Conservation (phyloP, 1,140 invertebrate genomes). For the Hypothenemus hampei region DNA sequence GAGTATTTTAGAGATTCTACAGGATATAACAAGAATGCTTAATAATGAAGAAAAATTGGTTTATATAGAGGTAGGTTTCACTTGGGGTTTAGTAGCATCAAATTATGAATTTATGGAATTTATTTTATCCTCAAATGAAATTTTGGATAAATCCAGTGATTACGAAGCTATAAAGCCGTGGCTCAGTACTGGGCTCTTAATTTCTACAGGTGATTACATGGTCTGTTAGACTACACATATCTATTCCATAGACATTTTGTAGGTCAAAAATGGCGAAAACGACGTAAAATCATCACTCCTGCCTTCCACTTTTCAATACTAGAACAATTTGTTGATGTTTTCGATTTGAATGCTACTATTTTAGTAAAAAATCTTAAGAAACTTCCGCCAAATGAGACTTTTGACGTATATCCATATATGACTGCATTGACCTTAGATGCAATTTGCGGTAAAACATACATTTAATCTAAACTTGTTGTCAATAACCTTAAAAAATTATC, state of each 20-base stretch:
- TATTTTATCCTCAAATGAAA: slow-evolving; percentile 1
- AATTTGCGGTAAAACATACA: slow-evolving; percentile 59
- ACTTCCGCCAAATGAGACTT: slow-evolving; percentile 46
- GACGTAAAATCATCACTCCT: slow-evolving; percentile 72
- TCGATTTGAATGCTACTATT: slow-evolving; percentile 60
- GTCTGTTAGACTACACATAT: background rate
- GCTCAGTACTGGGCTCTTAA: slow-evolving; percentile 72
- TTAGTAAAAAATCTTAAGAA: slow-evolving; percentile 54
- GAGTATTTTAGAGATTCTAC: background rate
- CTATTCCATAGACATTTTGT: background rate
- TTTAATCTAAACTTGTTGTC: too few relatives aligned
- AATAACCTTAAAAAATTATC: background rate
- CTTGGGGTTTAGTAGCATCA: background rate
- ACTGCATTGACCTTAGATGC: slow-evolving; percentile 67
- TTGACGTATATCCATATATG: slow-evolving; percentile 62
- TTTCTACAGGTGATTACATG: slow-evolving; percentile 50
- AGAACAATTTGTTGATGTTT: slow-evolving; percentile 68
- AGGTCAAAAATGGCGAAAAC: slow-evolving; percentile 54
- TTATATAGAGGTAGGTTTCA: background rate
- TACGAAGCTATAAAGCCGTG: slow-evolving; percentile 72
- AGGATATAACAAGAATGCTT: background rate
- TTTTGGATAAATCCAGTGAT: slow-evolving; percentile 59
- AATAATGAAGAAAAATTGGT: background rate
- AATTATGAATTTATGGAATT: background rate
- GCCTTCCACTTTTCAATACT: slow-evolving; percentile 83